Base-by-base conservation (phyloP, 2,888 invertebrate species). In the Aromia moschata region DNA sequence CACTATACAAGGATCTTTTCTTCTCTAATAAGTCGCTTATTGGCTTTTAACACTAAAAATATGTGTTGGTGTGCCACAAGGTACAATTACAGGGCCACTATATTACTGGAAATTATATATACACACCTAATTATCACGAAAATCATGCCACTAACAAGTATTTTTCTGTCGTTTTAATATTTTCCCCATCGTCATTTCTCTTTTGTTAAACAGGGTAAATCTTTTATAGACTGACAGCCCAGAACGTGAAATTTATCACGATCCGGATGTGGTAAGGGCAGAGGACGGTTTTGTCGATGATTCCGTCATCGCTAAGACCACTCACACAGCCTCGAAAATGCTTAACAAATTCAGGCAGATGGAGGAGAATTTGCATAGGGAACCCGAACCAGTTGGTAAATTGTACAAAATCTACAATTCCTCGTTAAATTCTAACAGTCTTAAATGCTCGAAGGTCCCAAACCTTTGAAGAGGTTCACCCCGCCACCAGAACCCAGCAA, bases 391-490 rank as follows among this genome's bases (percentile, higher is more conserved):
- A 31, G 70, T 71, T 68, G 79, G 79, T 78, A 65, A 58, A 30
- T 52, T n/a, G 30, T 18, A 38, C n/a, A n/a, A n/a, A n/a, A n/a
- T n/a, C n/a, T n/a, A n/a, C n/a, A n/a, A n/a, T n/a, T n/a, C n/a
- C n/a, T n/a, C n/a, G n/a, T n/a, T n/a, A n/a, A n/a, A n/a, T n/a
- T n/a, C n/a, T n/a, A n/a, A n/a, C n/a, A n/a, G 45, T 37, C 38
- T 31, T 17, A 43, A 36, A 31, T 18, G n/a, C 2, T 57, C 60
- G 7, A 40, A 75, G 80, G 91, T 9, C 92, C 89, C 0, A 93
- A 93, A 76, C 94, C 95, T 0, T 79, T 95, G 61, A 95, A 94
- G 79, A 84, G 93, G 58, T 95, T 95, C 80, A 95, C 95, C 0
- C 95, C 95, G 1, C 95, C 95, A 0, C 93, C 93, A 11, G 92